Evolutionary conservation across 2,888 invertebrate species (phyloP).

Genomic region (Drosophila colorata): DNA sequence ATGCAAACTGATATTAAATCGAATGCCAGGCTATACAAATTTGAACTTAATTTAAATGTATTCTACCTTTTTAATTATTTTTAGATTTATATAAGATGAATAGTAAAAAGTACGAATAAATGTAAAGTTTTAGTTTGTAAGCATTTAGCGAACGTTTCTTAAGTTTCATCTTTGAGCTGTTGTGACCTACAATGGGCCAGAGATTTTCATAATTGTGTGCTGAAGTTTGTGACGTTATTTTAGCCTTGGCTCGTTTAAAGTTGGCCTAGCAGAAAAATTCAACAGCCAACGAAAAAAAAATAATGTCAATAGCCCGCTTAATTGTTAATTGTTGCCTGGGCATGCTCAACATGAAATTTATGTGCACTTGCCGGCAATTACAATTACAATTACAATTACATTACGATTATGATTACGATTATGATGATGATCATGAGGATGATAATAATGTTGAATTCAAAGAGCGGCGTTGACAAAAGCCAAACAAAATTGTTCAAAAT

Average conservation of each 20-base stretch:
- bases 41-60: background rate
- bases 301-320: conserved; percentile 53
- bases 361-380: conserved; percentile 31
- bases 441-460: conserved; percentile 27
- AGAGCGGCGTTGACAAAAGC: conserved; percentile 36
- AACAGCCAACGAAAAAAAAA: conserved; percentile 9
- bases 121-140: background rate
- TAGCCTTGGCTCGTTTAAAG: conserved; percentile 37
- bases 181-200: conserved; percentile 38
- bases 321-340: conserved; percentile 47
- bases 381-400: conserved; percentile 35
- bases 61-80: background rate
- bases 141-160: background rate
- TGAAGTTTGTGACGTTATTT: conserved; percentile 18
- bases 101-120: background rate
- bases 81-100: too few relatives aligned
- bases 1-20: too few relatives aligned
- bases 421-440: conserved; percentile 11
- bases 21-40: too few relatives aligned
- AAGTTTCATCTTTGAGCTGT: background rate
- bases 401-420: conserved; percentile 23
- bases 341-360: conserved; percentile 39
- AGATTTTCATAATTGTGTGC: conserved; percentile 28
- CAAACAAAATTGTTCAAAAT: conserved; percentile 31
- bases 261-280: conserved; percentile 26